Base-by-base conservation (phyloP, 2,797 vertebrate species). In the Hypotaenidia philippensis region DNA sequence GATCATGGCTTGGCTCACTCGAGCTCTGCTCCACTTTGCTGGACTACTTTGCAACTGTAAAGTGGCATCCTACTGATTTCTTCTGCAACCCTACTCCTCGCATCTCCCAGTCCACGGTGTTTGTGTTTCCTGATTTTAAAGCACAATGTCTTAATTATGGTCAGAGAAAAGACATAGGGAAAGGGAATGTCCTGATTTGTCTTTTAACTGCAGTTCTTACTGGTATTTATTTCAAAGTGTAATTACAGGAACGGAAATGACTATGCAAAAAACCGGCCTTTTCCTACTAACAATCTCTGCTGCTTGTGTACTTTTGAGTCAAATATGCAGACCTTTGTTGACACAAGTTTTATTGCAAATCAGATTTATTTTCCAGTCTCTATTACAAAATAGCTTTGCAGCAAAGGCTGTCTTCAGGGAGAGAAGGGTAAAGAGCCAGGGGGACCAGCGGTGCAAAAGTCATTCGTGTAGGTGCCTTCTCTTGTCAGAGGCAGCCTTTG, bases 211-310 rank as follows among this genome's bases (percentile, higher is more conserved):
- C 41, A 88, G 38, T 70, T 89, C 41, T 82, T 79, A 83, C 77
- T 91, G 36, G 81, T 82, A 83, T 92, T 92, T 92, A 82, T 93
- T 95, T 93, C 74, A 71, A 89, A 95, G 61, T 47, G 40, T 66
- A 94, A 91, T 92, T 94, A 91, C 68, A 88, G 79, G 82, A 81
- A 92, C 22, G 41, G 84, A 95, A 94, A 89, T 96, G 71, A 61
- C 76, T 57, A 27, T 59, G 74, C 89, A 81, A 85, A 94, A 94
- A 76, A 11, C 4, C 12, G 60, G 45, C 34, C 53, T 89, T 95
- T 94, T 91, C 65, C 56, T 87, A 57, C 53, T 76, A 85, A 87
- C 45, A 41, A 19, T 87, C 78, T 71, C 29, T 69, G 76, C 68
- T 59, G 11, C 76, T 93, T 89, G 29, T 57, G 68, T 69, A 52